Conservation (phyloP, 2,113 vertebrate species). For the Amazona guildingii region DNA sequence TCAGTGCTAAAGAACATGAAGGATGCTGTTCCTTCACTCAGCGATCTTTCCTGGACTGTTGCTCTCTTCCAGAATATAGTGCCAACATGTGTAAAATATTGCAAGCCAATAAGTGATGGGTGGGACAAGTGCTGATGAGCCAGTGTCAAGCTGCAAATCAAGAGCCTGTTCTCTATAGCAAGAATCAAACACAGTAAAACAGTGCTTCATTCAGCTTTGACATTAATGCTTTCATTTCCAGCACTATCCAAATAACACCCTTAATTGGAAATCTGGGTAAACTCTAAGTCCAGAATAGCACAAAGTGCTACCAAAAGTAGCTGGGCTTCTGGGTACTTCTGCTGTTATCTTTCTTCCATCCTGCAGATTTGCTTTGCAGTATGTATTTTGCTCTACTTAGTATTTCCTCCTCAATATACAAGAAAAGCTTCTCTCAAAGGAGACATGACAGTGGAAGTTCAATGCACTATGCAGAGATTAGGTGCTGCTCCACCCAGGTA, state of each 20-base stretch:
- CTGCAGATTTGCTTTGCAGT: not conserved
- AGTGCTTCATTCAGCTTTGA: not conserved
- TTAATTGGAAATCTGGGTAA: not conserved
- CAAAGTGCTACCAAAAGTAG: not conserved
- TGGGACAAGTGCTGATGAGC: not conserved
- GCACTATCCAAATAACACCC: not conserved
- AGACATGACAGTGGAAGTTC: not conserved
- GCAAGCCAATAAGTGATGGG: not conserved
- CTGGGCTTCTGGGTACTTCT: not conserved
- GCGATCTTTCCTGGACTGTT: not conserved
- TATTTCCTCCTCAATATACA: not conserved
- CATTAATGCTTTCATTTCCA: not conserved
- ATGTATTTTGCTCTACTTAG: not conserved
- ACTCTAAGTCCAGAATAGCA: not conserved
- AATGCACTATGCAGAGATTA: not conserved
- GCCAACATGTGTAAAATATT: not conserved
- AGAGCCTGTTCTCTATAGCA: not conserved
- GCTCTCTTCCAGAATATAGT: not conserved
- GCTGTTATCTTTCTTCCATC: not conserved
- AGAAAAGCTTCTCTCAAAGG: not conserved
- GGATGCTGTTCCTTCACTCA: not conserved
- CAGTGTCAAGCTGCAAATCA: not conserved
- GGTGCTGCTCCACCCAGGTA: not conserved
- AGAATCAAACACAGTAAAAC: not conserved
- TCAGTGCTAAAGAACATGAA: not conserved